These are phyloP conservation scores for Parnassius mnemosyne DNA, from an alignment of 2,888 invertebrate species.

Conservation along the genomic window DNA sequence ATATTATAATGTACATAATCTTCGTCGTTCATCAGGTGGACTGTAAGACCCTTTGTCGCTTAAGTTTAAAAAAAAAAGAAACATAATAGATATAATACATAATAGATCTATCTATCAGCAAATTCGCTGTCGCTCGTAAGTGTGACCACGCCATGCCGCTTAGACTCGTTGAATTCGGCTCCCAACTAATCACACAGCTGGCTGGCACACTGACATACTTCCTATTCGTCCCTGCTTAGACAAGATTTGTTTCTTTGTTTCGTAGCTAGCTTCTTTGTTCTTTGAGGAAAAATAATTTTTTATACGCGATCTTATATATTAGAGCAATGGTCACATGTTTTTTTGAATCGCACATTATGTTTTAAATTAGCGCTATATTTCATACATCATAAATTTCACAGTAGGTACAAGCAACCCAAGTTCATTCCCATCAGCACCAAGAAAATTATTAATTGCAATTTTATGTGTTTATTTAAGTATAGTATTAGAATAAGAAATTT, in stretches of 20 bases:
- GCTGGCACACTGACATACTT: constrained; percentile 33
- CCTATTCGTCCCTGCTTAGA: not conserved
- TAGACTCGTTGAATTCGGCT: constrained; percentile 31
- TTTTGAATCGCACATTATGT: constrained; percentile 1
- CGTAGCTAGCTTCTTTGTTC: constrained; percentile 14
- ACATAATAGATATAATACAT: no score
- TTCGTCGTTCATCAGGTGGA: no score
- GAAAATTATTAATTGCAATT: no score
- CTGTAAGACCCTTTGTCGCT: no score
- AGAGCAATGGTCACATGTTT: not conserved
- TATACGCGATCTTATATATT: constrained; percentile 11
- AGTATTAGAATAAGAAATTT: no score
- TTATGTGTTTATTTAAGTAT: no score
- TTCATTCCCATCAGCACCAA: no score
- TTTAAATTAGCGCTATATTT: not conserved
- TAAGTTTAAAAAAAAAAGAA: no score
- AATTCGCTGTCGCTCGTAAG: constrained; percentile 4
- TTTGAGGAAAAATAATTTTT: constrained; percentile 12
- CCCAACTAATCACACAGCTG: constrained; percentile 30
- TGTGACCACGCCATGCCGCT: not conserved
- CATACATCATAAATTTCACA: no score
- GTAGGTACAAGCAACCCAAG: no score
- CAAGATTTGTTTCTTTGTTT: constrained; percentile 19
- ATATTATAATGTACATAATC: no score
- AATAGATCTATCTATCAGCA: no score